Percentiles rank a stretch among this genome's conserved stretches.
phyloP scores from a whole-genome alignment of 2,797 vertebrate genomes.

The Muscicapa comitata region DNA sequence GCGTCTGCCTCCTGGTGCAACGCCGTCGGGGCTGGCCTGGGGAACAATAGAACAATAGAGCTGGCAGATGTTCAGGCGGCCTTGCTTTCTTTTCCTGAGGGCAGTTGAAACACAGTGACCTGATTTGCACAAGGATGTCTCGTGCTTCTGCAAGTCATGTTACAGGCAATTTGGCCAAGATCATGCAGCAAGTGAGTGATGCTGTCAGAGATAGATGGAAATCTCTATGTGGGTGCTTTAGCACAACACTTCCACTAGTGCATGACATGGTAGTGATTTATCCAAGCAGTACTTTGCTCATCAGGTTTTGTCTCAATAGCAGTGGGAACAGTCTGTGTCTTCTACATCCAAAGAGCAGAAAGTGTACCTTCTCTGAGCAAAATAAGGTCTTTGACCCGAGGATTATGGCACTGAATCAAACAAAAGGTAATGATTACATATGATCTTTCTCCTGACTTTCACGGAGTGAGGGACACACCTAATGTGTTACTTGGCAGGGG shows the following conservation, averaged over 20 bases:
- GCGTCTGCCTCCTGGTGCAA: background rate
- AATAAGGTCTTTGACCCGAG: background rate
- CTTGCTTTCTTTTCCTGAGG: background rate
- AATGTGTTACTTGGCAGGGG: background rate
- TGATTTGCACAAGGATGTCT: background rate
- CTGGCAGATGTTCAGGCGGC: background rate
- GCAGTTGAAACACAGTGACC: background rate
- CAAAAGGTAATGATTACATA: background rate
- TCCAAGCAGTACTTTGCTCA: background rate
- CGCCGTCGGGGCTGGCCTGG: fast-evolving
- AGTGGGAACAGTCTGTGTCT: background rate
- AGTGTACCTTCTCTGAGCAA: background rate
- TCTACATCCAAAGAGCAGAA: background rate
- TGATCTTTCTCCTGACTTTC: background rate
- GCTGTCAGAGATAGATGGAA: background rate
- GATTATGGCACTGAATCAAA: background rate
- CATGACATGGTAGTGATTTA: background rate
- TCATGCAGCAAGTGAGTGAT: background rate
- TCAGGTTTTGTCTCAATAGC: background rate
- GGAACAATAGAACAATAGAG: slow-evolving; percentile 11
- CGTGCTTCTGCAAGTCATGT: background rate
- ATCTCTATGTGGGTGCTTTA: background rate
- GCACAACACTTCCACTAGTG: background rate
- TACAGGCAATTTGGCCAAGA: background rate
- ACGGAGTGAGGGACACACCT: background rate